Percentiles rank a stretch among this genome's conserved stretches.
These are phyloP conservation scores for Pardalotus punctatus DNA, from an alignment of 2,113 vertebrate species.

Conservation along the genomic window DNA sequence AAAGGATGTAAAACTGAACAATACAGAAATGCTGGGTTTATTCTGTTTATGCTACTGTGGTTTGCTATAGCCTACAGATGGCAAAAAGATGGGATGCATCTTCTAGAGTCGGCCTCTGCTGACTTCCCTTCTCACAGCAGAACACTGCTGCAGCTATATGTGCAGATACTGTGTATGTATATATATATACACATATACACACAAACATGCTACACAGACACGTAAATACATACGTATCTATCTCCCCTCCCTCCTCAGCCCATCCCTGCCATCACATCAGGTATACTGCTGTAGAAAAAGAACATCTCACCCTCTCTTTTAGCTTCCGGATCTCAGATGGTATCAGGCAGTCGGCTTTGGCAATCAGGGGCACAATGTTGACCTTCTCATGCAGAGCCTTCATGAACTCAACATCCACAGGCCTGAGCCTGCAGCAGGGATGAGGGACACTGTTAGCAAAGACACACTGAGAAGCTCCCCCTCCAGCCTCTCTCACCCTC, in stretches of 20 bases:
- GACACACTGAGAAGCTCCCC: neutral
- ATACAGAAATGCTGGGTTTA: neutral
- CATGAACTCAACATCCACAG: conserved; percentile 97
- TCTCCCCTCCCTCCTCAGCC: neutral
- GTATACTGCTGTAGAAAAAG: neutral
- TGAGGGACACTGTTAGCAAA: neutral
- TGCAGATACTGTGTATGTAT: neutral
- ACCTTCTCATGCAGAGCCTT: conserved; percentile 97
- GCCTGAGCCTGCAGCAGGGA: conserved; percentile 81
- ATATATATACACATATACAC: rapidly evolving
- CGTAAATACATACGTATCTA: neutral
- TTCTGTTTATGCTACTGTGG: neutral
- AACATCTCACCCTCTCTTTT: conserved; percentile 88
- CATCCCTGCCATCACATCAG: neutral
- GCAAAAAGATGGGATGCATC: neutral
- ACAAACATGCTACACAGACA: neutral
- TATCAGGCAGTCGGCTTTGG: conserved; percentile 95
- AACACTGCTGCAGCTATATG: neutral
- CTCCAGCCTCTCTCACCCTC: neutral
- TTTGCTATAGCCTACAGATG: neutral
- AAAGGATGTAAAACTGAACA: neutral
- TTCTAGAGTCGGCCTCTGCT: neutral
- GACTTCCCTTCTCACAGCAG: neutral
- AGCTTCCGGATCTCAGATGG: conserved; percentile 94
- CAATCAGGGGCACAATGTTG: conserved; percentile 94